phyloP scores from a whole-genome alignment of 2,888 invertebrate genomes.

The Patella pellucida region DNA sequence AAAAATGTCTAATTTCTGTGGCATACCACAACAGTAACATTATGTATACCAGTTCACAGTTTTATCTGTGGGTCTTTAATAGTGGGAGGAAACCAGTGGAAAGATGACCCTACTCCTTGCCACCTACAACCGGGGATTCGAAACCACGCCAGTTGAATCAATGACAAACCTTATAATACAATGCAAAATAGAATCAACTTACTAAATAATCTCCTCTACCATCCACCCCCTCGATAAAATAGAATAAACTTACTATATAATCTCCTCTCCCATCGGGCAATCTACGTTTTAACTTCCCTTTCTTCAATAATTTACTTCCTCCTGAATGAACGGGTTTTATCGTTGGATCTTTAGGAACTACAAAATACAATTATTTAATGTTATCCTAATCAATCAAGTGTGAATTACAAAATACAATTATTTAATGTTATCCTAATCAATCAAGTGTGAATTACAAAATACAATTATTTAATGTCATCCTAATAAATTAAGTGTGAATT shows the following conservation, averaged over 20 bases:
- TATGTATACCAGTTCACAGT: no score
- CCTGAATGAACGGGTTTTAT: conserved; percentile 18
- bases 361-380: conserved; percentile 5
- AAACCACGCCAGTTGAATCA: no score
- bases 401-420: conserved; percentile 31
- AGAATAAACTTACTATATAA: conserved; percentile 44
- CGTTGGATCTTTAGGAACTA: conserved; percentile 44
- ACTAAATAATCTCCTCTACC: no score
- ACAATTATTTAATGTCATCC: neutral
- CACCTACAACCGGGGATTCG: no score
- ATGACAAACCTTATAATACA: no score
- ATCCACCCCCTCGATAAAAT: no score
- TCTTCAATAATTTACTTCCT: conserved; percentile 40
- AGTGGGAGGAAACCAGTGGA: no score
- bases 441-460: conserved; percentile 37
- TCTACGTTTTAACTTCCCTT: conserved; percentile 46
- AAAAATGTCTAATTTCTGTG: neutral
- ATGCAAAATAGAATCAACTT: no score
- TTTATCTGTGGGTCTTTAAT: no score
- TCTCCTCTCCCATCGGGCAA: conserved; percentile 43
- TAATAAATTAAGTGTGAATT: conserved; percentile 33
- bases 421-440: neutral
- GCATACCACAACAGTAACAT: no score
- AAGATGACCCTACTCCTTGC: no score
- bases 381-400: neutral